Percentiles rank a stretch among this genome's conserved stretches.
Evolutionary conservation across 2,888 invertebrate species (phyloP).

Genomic region (Drosophila putrida): DNA sequence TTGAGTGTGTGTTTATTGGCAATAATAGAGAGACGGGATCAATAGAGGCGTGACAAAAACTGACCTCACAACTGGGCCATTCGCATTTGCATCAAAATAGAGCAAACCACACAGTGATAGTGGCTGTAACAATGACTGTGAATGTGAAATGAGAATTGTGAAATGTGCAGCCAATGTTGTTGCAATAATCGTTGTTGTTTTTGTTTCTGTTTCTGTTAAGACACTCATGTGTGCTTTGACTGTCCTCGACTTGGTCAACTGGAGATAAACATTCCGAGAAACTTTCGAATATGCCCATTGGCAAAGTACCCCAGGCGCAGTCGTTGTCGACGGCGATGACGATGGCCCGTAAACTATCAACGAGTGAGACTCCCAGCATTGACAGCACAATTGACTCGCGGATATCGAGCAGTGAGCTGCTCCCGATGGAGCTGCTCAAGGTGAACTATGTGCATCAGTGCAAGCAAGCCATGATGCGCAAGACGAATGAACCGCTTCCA

Average conservation of each 20-base stretch:
- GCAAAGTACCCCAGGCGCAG: slow-evolving; percentile 55
- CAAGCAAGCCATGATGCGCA: slow-evolving; percentile 81
- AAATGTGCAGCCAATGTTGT: slow-evolving; percentile 48
- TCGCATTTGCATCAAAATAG: slow-evolving; percentile 53
- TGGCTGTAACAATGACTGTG: slow-evolving; percentile 8
- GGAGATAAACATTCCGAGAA: slow-evolving; percentile 13
- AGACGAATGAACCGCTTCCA: slow-evolving; percentile 57
- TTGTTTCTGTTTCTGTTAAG: slow-evolving; percentile 10
- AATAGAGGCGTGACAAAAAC: slow-evolving; percentile 33
- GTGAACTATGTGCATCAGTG: slow-evolving; percentile 85
- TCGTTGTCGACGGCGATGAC: slow-evolving; percentile 19
- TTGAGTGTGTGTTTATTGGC: slow-evolving; percentile 23
- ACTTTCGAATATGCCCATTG: slow-evolving; percentile 76
- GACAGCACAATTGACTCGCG: slow-evolving; percentile 82
- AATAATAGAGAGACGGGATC: slow-evolving; percentile 16
- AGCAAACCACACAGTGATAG: not conserved
- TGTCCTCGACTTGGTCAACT: slow-evolving; percentile 1
- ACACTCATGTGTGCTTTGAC: slow-evolving; percentile 13
- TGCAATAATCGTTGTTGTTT: slow-evolving; percentile 45
- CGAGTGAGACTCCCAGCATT: slow-evolving; percentile 61
- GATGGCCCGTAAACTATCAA: slow-evolving; percentile 57
- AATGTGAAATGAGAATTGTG: slow-evolving; percentile 36
- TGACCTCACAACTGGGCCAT: slow-evolving; percentile 47
- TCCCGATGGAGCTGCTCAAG: slow-evolving; percentile 85
- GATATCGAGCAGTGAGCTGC: slow-evolving; percentile 82